phyloP scores from a whole-genome alignment of 2,797 vertebrate species.

The Melanotaenia maccullochi region DNA sequence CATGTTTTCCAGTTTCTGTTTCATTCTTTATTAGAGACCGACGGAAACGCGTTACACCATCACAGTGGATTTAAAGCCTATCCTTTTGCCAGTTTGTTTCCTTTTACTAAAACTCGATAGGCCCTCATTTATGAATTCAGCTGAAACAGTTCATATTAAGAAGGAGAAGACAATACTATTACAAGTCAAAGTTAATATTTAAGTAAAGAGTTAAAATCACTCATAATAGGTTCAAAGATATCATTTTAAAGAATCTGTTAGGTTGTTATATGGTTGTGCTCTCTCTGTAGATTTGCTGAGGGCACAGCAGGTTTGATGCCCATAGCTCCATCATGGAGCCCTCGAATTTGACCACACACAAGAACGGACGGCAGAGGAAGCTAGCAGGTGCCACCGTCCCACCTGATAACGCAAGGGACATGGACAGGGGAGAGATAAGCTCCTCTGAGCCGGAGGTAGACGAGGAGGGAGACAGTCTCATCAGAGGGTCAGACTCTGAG shows the following conservation, averaged over 20 bases:
- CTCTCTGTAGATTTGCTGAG: conserved; percentile 60
- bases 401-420: conserved; percentile 34
- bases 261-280: background rate
- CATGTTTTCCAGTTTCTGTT: background rate
- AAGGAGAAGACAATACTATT: background rate
- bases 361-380: conserved; percentile 84
- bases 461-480: conserved; percentile 77
- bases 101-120: no score
- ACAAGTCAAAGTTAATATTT: background rate
- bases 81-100: no score
- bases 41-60: background rate
- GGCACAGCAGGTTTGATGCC: conserved; percentile 71
- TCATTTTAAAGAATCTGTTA: background rate
- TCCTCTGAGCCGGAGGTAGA: conserved; percentile 73
- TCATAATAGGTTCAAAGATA: background rate
- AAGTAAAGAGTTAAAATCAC: background rate
- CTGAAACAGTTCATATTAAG: background rate
- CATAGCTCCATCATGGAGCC: conserved; percentile 73
- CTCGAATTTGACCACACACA: conserved; percentile 65
- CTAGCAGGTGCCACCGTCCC: conserved; percentile 7
- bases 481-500: conserved; percentile 60
- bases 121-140: no score
- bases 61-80: background rate
- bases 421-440: conserved; percentile 36
- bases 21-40: background rate